A percentile compares a stretch with the other conserved stretches of the same genome.
Conservation (phyloP, 1,140 invertebrate species). For the Teleopsis dalmanni region DNA sequence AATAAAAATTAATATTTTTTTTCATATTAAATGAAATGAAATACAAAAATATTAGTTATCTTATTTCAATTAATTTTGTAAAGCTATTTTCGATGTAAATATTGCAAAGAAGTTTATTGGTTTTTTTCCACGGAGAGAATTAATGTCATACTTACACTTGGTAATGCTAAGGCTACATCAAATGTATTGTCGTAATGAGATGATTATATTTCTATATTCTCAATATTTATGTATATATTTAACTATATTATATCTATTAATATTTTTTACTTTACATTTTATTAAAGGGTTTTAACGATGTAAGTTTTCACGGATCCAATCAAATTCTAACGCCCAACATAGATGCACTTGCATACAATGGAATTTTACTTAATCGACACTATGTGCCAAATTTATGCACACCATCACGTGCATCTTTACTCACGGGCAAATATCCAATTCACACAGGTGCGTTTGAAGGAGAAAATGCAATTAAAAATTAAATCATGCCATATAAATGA, state of each 20-base stretch:
- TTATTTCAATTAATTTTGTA: too few species aligned
- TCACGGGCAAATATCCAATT: conserved; percentile 80
- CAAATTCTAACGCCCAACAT: conserved; percentile 81
- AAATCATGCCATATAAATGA: background rate
- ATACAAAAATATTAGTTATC: too few species aligned
- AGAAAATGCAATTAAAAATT: background rate
- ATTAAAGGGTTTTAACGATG: conserved; percentile 81
- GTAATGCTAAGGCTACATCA: too few species aligned
- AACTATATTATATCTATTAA: background rate
- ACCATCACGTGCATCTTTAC: conserved; percentile 65
- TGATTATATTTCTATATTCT: background rate
- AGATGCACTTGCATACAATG: conserved; percentile 70
- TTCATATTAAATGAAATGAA: too few species aligned
- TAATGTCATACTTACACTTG: too few species aligned
- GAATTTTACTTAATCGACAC: conserved; percentile 66
- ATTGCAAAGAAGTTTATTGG: too few species aligned
- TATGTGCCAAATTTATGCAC: conserved; percentile 73
- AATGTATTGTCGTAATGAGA: too few species aligned
- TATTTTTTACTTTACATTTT: background rate
- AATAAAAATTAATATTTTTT: too few species aligned
- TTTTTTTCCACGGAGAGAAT: too few species aligned
- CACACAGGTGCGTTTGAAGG: conserved; percentile 54
- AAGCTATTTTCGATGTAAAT: too few species aligned
- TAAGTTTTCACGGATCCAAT: conserved; percentile 81
- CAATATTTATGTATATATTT: background rate